Percentiles rank a stretch among this genome's conserved stretches.
Conservation (phyloP, 2,113 vertebrate species). For the Pithys albifrons region DNA sequence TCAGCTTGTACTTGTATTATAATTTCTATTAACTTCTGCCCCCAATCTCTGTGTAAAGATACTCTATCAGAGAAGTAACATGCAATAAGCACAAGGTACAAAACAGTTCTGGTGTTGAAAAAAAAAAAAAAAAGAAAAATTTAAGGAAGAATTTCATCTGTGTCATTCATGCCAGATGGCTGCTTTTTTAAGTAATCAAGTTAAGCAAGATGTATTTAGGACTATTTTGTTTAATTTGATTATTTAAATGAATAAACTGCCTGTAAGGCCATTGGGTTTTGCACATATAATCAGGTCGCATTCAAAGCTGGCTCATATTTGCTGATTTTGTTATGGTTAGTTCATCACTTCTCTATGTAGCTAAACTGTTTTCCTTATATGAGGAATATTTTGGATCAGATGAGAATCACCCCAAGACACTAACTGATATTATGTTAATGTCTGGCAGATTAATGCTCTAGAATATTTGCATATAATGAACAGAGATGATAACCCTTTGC, state of each 20-base stretch:
- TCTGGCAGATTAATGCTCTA: constrained; percentile 47
- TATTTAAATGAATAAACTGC: constrained; percentile 47
- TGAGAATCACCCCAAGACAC: constrained; percentile 6
- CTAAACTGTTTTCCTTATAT: constrained; percentile 8
- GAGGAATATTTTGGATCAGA: constrained; percentile 42
- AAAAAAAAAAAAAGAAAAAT: not conserved
- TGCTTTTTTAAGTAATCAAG: constrained; percentile 41
- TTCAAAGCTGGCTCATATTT: not conserved
- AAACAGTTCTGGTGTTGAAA: not conserved
- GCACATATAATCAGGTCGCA: not conserved
- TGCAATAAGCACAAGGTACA: not conserved
- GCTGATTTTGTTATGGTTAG: not conserved
- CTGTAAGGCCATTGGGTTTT: not conserved
- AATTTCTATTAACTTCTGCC: constrained; percentile 35
- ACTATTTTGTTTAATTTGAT: constrained; percentile 35
- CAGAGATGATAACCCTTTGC: not conserved
- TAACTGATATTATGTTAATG: constrained; percentile 66
- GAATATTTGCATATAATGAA: constrained; percentile 72
- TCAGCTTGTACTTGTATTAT: not conserved
- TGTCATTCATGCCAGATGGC: constrained; percentile 19
- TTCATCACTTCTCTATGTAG: not conserved
- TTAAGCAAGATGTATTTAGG: constrained; percentile 32
- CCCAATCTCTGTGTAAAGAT: not conserved
- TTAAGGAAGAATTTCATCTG: not conserved
- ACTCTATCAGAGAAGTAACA: not conserved